Base-by-base conservation (phyloP, 2,113 vertebrate species). In the Tursiops truncatus region DNA sequence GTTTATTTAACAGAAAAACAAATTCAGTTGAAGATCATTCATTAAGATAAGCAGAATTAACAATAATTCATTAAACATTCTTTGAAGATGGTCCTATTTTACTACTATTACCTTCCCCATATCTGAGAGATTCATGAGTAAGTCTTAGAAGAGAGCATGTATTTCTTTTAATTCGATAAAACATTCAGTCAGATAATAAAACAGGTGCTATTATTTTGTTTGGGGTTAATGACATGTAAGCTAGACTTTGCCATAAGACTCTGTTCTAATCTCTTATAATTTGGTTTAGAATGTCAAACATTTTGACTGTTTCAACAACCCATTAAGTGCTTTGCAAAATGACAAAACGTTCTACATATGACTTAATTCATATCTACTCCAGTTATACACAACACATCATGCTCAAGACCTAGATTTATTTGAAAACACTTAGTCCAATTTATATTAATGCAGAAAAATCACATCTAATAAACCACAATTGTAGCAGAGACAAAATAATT, bases 361-460 rank as follows among this genome's bases (percentile, higher is more conserved):
- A 89, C 8, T 67, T 96, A 94, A 82, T 94, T 86, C 47, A 79
- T 92, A 97, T 94, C 96, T 97, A 95, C 76, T 76, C 92, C 95
- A 98, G 56, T 96, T 97, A 98, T 97, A 93, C 96, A 98, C 98
- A 98, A 98, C 97, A 93, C 88, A 87, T 98, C 98, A 98, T 99
- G 98, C 99, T 98, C 97, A 98, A 98, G 97, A 98, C 98, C 83
- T 98, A 97, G 93, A 98, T 99, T 99, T 99, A 99, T 99, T 98
- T 71, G 96, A 98, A 99, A 99, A 99, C 98, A 97, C 98, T 99
- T 98, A 98, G 98, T 99, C 98, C 98, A 99, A 97, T 99, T 98
- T 98, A 86, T 98, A 98, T 98, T 97, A 97, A 97, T 98, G 98
- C 98, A 97, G 97, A 98, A 98, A 99, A 99, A 96, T 97, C 98